Evolutionary conservation across 2,113 vertebrate species (phyloP), one percentile per base, ranked within the genome.

Genomic region (Macrotus californicus): DNA sequence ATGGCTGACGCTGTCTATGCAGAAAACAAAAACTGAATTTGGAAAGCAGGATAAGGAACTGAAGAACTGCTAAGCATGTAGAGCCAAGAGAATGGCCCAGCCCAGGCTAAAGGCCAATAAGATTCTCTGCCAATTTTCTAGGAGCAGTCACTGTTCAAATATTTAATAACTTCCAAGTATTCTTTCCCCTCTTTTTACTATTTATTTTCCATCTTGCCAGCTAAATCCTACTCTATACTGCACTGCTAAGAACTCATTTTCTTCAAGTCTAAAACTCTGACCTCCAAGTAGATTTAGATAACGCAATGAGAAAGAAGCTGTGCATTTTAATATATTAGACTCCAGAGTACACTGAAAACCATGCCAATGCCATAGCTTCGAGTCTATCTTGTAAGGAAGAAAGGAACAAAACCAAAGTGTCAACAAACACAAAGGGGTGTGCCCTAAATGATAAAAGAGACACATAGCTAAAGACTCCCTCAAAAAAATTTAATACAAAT

Each of bases 91-190:
- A 86, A 72, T 43, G 46, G 36, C 83, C 52, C 93, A 83, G 12
- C 15, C 56, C 50, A 89, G 86, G 73, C 46, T 31, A 95, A 36
- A 66, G 39, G 89, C 77, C 89, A 83, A 83, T 19, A 87, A 69
- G 11, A 70, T 14, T 90, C 54, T 59, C 22, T 26, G 82, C 73
- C 93, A 95, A 83, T 87, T 93, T 97, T 77, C 52, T 56, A 81
- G 69, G 26, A 93, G 61, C 50, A 95, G 69, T 76, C 59, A 87
- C 66, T 89, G 36, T 81, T 92, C 64, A 83, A 86, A 96, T 95
- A 84, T 83, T 95, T 97, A 95, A 93, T 90, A 92, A 79, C 22
- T 91, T 64, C 19, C 41, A 54, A 87, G 50, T 83, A 88, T 91
- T 90, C 50, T 61, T 88, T 94, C n/a, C 21, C 24, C 12, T 76